These are phyloP conservation scores for Bettongia penicillata DNA, from an alignment of 2,113 vertebrate species.

Conservation along the genomic window DNA sequence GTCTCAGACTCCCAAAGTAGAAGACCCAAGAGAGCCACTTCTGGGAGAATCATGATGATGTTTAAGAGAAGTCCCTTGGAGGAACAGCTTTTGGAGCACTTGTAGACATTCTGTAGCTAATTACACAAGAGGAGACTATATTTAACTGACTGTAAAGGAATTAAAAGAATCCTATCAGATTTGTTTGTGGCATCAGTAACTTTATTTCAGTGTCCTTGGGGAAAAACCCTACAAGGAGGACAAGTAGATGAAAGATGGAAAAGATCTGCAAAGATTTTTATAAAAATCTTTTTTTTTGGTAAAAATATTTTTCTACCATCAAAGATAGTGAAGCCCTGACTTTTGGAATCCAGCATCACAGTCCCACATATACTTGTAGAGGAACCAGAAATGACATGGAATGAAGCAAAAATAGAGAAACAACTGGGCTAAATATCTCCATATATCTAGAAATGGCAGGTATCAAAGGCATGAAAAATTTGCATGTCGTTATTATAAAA, in stretches of 20 bases:
- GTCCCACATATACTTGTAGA: background rate
- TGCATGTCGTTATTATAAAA: background rate
- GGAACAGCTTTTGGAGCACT: too few species aligned
- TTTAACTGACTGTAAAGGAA: background rate
- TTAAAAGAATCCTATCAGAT: background rate
- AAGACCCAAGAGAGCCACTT: background rate
- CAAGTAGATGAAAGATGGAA: background rate
- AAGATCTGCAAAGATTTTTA: background rate
- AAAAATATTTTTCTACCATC: background rate
- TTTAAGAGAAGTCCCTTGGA: too few species aligned
- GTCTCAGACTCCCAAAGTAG: background rate
- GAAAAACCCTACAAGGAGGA: background rate
- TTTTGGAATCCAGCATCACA: background rate
- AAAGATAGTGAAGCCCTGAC: background rate
- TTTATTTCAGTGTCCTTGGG: background rate
- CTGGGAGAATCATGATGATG: background rate
- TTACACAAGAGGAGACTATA: too few species aligned
- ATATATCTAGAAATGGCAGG: background rate
- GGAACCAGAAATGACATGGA: background rate
- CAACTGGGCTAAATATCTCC: background rate
- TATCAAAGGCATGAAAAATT: background rate
- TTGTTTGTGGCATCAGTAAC: background rate
- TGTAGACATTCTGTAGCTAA: too few species aligned
- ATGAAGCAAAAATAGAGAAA: background rate
- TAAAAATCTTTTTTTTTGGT: background rate